These are phyloP conservation scores for Tyrophagus putrescentiae DNA, from an alignment of 1,140 invertebrate genomes.

Conservation along the genomic window DNA sequence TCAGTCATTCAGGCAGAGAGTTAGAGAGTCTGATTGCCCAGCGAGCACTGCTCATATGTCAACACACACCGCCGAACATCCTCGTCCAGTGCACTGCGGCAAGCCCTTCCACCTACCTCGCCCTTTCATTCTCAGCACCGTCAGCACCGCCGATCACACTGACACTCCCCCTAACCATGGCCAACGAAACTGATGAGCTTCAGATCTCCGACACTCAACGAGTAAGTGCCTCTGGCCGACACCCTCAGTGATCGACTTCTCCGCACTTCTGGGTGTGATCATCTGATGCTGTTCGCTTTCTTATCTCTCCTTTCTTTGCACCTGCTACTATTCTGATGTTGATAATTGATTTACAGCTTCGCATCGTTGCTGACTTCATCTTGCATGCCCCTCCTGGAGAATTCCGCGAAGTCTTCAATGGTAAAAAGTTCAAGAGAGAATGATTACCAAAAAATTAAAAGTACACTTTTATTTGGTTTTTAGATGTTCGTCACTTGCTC, in stretches of 20 bases:
- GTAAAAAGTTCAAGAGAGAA: conserved; percentile 33
- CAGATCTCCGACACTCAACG: conserved; percentile 33
- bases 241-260: background rate
- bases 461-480: conserved; percentile 7
- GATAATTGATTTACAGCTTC: conserved; percentile 23
- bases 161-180: conserved; percentile 20
- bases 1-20: no score
- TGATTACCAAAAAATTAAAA: background rate
- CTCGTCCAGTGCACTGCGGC: no score
- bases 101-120: no score
- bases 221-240: conserved; percentile 26
- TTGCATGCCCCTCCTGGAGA: conserved; percentile 95
- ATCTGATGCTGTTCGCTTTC: background rate
- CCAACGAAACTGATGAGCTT: conserved; percentile 32
- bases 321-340: background rate
- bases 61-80: no score
- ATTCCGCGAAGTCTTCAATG: conserved; percentile 99
- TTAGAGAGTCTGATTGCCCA: no score
- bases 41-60: no score
- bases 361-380: conserved; percentile 70
- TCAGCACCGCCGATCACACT: no score
- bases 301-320: background rate
- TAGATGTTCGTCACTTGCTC: conserved; percentile 82
- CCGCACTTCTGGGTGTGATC: background rate
- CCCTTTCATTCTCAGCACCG: no score